These are phyloP conservation scores for Sceloporus tristichus DNA, from an alignment of 2,113 vertebrate genomes.

Conservation along the genomic window DNA sequence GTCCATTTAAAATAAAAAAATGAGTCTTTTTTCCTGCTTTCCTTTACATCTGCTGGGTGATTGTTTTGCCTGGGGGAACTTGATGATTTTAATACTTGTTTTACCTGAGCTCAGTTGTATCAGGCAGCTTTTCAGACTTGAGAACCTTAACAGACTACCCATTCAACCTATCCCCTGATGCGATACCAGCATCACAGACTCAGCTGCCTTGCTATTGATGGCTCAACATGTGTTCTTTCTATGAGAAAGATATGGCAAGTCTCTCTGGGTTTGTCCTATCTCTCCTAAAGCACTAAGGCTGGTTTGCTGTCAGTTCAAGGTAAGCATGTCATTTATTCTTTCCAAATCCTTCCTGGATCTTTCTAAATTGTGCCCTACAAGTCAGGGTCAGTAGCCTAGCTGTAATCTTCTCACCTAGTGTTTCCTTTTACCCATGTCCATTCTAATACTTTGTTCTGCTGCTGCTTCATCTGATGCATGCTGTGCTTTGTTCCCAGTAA, in stretches of 20 bases:
- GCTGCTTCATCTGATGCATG: constrained; percentile 17
- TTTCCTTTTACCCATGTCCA: background rate
- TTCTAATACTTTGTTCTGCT: constrained; percentile 21
- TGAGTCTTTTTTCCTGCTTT: background rate
- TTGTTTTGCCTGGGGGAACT: background rate
- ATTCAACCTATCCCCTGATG: background rate
- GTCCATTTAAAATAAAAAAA: too few relatives aligned
- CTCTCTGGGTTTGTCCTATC: background rate
- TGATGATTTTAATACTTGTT: background rate
- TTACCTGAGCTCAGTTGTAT: background rate
- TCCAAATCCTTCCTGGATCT: background rate
- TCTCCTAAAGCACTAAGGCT: background rate
- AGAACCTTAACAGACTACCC: background rate
- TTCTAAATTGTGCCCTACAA: background rate
- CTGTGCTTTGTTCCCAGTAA: background rate
- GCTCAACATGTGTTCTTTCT: background rate
- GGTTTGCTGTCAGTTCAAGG: constrained; percentile 9
- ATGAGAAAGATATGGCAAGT: background rate
- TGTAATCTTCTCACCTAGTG: constrained; percentile 1
- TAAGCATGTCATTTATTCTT: constrained; percentile 8
- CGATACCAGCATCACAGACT: background rate
- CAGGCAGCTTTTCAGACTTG: background rate
- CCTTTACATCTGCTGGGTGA: background rate
- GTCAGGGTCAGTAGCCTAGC: constrained; percentile 3
- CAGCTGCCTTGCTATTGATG: background rate